Evolutionary conservation across 2,888 invertebrate genomes (phyloP).

Genomic region (Eurytoma californica): DNA sequence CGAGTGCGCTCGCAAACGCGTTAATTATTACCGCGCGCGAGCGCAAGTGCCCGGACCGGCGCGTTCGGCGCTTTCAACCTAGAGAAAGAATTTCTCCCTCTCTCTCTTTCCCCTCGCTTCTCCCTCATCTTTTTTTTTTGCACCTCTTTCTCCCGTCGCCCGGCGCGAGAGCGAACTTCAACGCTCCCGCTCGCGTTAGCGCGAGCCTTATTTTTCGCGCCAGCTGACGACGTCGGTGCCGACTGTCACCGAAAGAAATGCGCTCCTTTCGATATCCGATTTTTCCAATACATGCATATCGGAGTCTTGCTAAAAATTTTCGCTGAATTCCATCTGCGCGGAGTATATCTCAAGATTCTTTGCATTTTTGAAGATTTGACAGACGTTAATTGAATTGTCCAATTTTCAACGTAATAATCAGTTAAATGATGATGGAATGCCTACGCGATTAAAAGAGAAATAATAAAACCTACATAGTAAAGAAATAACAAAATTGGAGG

Average conservation of each 20-base stretch:
- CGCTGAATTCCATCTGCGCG: too few relatives aligned
- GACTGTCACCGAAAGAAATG: neutral
- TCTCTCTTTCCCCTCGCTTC: neutral
- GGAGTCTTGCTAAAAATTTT: neutral
- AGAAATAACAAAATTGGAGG: neutral
- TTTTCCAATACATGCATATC: neutral
- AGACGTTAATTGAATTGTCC: too few relatives aligned
- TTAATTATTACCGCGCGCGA: constrained; percentile 59
- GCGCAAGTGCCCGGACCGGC: constrained; percentile 4
- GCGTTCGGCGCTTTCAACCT: constrained; percentile 27
- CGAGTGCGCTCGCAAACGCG: constrained; percentile 57
- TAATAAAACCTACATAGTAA: neutral
- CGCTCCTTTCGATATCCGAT: constrained; percentile 15
- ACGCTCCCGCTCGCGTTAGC: neutral
- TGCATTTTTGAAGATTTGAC: too few relatives aligned
- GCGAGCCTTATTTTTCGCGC: constrained; percentile 34
- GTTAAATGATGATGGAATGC: too few relatives aligned
- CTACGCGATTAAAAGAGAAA: too few relatives aligned
- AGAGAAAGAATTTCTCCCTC: constrained; percentile 14
- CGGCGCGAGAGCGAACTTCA: neutral
- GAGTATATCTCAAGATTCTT: too few relatives aligned
- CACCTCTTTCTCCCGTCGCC: neutral
- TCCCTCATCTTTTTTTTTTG: neutral
- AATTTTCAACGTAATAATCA: neutral
- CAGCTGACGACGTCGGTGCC: constrained; percentile 18